phyloP scores from a whole-genome alignment of 2,797 vertebrate species.

The Chiroxiphia lanceolata region DNA sequence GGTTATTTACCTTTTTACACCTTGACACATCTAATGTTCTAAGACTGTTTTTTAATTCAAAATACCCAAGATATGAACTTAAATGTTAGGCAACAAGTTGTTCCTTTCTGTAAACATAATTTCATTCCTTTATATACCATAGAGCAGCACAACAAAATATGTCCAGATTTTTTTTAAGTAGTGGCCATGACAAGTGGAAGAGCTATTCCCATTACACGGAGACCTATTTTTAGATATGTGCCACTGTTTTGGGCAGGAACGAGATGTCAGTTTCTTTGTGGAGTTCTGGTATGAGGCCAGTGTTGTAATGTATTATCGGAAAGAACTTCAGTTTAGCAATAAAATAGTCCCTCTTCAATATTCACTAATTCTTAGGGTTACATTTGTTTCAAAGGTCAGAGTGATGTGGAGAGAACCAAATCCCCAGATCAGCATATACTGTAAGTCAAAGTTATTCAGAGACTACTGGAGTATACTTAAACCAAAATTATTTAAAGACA shows the following conservation, averaged over 20 bases:
- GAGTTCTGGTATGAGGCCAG: background rate
- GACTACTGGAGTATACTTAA: background rate
- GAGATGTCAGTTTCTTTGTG: background rate
- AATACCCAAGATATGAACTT: background rate
- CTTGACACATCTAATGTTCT: background rate
- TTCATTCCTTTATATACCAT: background rate
- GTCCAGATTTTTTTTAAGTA: background rate
- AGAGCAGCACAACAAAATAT: background rate
- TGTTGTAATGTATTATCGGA: background rate
- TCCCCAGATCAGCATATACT: background rate
- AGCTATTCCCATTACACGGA: background rate
- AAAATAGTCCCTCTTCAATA: background rate
- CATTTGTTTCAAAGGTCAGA: background rate
- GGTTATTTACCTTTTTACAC: background rate
- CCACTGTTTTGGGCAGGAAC: background rate
- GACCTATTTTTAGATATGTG: background rate
- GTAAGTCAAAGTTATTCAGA: background rate
- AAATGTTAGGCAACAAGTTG: background rate
- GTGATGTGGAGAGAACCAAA: background rate
- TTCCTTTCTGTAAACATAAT: background rate
- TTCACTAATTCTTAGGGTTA: background rate
- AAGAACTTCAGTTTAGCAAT: background rate
- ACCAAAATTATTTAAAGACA: background rate
- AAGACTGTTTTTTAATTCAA: background rate
- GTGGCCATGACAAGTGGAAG: background rate